Conservation (phyloP, 2,797 vertebrate genomes). For the Denticeps clupeoides region DNA sequence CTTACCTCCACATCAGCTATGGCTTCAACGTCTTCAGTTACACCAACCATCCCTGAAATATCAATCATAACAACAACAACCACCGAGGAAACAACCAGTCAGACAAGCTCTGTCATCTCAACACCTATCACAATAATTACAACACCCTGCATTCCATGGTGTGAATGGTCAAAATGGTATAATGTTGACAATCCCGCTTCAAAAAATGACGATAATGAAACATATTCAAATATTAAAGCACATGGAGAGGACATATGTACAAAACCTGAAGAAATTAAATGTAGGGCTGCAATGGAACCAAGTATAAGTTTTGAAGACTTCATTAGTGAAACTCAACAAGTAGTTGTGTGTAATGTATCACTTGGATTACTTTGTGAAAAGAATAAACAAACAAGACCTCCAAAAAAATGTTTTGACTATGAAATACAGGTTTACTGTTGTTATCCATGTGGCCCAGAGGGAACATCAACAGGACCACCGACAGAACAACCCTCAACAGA, state of each 20-base stretch:
- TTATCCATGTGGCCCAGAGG: background rate
- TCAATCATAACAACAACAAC: background rate
- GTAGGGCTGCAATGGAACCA: conserved; percentile 12
- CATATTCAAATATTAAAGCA: conserved; percentile 49
- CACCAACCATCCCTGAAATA: background rate
- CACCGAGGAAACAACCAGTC: background rate
- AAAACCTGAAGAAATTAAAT: conserved; percentile 32
- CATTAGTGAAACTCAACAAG: background rate
- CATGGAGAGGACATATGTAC: conserved; percentile 35
- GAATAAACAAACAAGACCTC: conserved; percentile 8
- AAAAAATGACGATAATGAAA: conserved; percentile 46
- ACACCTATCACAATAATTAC: background rate
- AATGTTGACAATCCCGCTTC: conserved; percentile 30
- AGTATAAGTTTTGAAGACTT: conserved; percentile 20
- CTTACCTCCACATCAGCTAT: background rate
- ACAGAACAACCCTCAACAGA: accelerated
- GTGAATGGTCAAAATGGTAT: conserved; percentile 56
- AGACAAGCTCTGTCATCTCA: background rate
- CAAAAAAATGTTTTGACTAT: conserved; percentile 45
- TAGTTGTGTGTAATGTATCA: conserved; percentile 33
- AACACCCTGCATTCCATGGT: conserved; percentile 28
- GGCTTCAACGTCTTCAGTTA: background rate
- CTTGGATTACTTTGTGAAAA: conserved; percentile 43
- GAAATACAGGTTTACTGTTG: conserved; percentile 44
- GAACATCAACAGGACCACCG: background rate